Conservation (phyloP, 2,797 vertebrate genomes). For the Falco peregrinus region DNA sequence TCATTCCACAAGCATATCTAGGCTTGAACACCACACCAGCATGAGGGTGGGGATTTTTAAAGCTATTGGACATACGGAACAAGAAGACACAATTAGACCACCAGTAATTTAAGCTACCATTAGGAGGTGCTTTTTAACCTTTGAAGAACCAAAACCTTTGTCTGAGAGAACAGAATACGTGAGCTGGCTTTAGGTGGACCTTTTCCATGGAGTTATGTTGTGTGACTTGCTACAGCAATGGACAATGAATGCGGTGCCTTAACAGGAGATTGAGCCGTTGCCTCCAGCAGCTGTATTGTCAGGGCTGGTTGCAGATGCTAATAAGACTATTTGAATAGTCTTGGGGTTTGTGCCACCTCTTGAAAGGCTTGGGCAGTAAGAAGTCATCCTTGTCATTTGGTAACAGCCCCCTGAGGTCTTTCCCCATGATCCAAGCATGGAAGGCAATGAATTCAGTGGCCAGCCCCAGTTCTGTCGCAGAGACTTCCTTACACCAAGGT, state of each 20-base stretch:
- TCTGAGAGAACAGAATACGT: background rate
- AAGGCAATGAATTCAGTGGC: background rate
- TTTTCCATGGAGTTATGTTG: background rate
- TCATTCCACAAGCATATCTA: background rate
- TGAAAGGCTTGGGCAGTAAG: background rate
- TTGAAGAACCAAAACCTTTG: background rate
- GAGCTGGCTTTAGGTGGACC: background rate
- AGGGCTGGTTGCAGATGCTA: background rate
- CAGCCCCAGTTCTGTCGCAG: background rate
- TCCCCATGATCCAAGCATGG: background rate
- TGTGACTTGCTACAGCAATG: background rate
- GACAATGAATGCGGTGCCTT: background rate
- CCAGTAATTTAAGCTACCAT: background rate
- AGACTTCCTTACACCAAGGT: background rate
- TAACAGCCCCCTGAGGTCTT: background rate
- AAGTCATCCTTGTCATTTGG: background rate
- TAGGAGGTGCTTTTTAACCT: background rate
- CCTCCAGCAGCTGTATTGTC: background rate
- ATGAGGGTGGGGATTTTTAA: background rate
- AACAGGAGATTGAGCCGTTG: fast-evolving
- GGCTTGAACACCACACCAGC: background rate
- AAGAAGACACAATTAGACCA: background rate
- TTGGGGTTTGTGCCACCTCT: background rate
- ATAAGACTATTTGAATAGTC: background rate
- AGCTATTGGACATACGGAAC: background rate